phyloP scores from a whole-genome alignment of 2,888 invertebrate genomes.

The Drosophila vallismaia region DNA sequence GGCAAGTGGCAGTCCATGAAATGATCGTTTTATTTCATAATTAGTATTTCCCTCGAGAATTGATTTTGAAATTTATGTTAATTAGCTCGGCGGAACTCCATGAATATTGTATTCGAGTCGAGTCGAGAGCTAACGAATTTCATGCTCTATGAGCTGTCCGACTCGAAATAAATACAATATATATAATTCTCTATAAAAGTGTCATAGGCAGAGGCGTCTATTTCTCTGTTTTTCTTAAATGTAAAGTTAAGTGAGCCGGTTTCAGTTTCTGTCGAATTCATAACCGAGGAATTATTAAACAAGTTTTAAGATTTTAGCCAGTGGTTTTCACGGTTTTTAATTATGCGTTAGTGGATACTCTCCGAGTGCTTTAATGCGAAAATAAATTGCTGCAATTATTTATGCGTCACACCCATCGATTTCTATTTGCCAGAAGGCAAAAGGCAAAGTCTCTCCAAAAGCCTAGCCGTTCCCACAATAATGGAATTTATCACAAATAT shows the following conservation, averaged over 20 bases:
- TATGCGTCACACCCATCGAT: slow-evolving; percentile 77
- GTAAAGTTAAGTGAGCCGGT: slow-evolving; percentile 56
- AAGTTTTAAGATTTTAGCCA: slow-evolving; percentile 55
- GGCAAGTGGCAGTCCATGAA: slow-evolving; percentile 57
- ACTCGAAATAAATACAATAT: not conserved
- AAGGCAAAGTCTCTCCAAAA: not conserved
- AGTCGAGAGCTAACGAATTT: slow-evolving; percentile 19
- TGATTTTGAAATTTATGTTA: slow-evolving; percentile 43
- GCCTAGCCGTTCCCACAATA: slow-evolving; percentile 10
- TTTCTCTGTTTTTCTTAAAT: slow-evolving; percentile 3
- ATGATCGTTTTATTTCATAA: slow-evolving; percentile 53
- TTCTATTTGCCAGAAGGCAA: slow-evolving; percentile 31
- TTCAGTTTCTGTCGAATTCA: slow-evolving; percentile 49
- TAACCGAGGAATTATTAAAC: slow-evolving; percentile 64
- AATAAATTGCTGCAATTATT: slow-evolving; percentile 75
- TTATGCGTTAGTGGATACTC: slow-evolving; percentile 62
- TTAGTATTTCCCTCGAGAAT: slow-evolving; percentile 31
- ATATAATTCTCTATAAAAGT: slow-evolving; percentile 28
- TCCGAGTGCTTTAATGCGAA: slow-evolving; percentile 57
- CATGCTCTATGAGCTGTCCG: slow-evolving; percentile 30
- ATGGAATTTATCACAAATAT: slow-evolving; percentile 3
- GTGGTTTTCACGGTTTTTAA: slow-evolving; percentile 70
- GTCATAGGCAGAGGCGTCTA: slow-evolving; percentile 17
- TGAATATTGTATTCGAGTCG: slow-evolving; percentile 29
- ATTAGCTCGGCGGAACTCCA: slow-evolving; percentile 26